Evolutionary conservation across 2,888 invertebrate species (phyloP), one percentile per base, ranked within the genome.

Genomic region (Drosophila antonietae): DNA sequence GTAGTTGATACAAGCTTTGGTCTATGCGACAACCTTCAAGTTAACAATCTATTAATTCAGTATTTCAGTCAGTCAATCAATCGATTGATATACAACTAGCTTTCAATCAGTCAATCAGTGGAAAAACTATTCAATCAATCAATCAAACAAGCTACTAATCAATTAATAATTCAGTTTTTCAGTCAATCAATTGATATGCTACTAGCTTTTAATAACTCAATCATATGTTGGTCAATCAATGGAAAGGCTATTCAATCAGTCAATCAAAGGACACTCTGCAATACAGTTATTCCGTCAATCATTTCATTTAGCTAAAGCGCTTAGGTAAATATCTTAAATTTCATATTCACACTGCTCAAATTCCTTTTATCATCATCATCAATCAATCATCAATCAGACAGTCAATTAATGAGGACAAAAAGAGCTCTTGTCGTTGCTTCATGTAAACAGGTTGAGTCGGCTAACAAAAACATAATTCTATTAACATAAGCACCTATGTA

Each of bases 381-480:
- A 31, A 9, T 47, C 46, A 47, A 8, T 23, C 46, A 8, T 23
- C 46, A 28, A 0, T 28, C 39, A 15, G 15, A 7, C 46, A 47
- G 28, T 31, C 47, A 31, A 47, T 35, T 14, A 18, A 18, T 33
- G 28, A 49, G 15, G n/a, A 12, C n/a, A 20, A 14, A 39, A 14
- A 0, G 8, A n/a, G n/a, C 8, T 18, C 33, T 52, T 20, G 20
- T 14, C 23, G 23, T 23, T 12, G 51, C 12, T 12, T 51, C 23
- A 33, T 6, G 12, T 23, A 10, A 39, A 39, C 39, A n/a, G 53
- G 9, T 41, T 41, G 15, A 4, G 1, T 15, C 4, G 20, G 8
- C 14, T 12, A 20, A 9, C 20, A 53, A 53, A 37, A 53, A 37
- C 52, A 37, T 20, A 23, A 37, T 53, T 53, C 9, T 20, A 53